Percentiles rank a stretch among this genome's conserved stretches.
Conservation (phyloP, 30 jellyfish, hydroid and myxozoan species). For the Nemopilema nomurai region DNA sequence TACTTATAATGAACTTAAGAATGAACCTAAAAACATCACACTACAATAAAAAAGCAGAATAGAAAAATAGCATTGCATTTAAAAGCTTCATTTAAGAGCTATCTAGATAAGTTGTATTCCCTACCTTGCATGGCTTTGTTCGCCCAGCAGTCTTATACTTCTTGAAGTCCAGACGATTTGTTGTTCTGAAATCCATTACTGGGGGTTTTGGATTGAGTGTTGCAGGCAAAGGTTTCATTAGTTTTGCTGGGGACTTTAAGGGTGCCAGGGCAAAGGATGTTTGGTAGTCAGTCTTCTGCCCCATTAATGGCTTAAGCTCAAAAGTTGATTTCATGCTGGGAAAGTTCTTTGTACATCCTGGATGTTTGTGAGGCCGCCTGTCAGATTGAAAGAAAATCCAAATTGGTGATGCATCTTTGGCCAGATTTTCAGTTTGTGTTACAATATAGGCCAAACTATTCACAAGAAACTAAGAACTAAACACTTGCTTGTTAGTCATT, state of each 20-base stretch:
- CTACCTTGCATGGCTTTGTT: conserved; percentile 80
- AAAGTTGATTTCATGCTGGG: conserved; percentile 46
- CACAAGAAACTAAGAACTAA: too few relatives aligned
- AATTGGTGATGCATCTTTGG: too few relatives aligned
- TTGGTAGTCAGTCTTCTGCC: conserved; percentile 58
- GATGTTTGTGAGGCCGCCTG: conserved; percentile 79
- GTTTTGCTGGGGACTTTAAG: conserved; percentile 1
- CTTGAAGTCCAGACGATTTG: conserved; percentile 64
- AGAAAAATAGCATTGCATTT: background rate
- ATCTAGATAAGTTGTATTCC: background rate
- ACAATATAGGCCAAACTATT: too few relatives aligned
- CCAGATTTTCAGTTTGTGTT: too few relatives aligned
- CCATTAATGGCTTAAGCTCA: conserved; percentile 10
- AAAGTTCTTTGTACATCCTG: conserved; percentile 59
- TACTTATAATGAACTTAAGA: too few relatives aligned
- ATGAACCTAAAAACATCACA: too few relatives aligned
- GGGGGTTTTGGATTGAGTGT: conserved; percentile 83
- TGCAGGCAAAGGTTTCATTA: conserved; percentile 60
- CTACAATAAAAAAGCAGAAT: background rate
- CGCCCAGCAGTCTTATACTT: conserved; percentile 36
- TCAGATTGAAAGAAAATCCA: background rate
- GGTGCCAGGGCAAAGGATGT: conserved; percentile 16
- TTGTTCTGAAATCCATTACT: conserved; percentile 89
- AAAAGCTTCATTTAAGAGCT: too few relatives aligned
- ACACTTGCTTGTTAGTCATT: too few relatives aligned